Evolutionary conservation across 2,797 vertebrate species (phyloP), one percentile per base, ranked within the genome.

Genomic region (Lepus oiostolus): DNA sequence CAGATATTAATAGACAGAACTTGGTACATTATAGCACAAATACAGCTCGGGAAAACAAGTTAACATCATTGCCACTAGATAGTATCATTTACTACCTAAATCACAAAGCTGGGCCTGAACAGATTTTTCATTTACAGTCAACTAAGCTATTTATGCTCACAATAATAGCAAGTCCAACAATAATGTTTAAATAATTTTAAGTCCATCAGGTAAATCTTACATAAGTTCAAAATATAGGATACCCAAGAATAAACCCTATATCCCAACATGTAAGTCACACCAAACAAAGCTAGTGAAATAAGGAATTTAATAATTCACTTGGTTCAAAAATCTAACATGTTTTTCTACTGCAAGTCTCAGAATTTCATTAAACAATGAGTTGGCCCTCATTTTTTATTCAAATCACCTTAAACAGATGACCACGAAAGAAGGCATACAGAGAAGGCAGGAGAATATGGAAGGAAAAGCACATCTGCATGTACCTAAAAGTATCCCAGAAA

Each of bases 391-490:
- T 0, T 94, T 95, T 38, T 3, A 97, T 93, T 97, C n/a, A 58
- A 74, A 30, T 38, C 85, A 77, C 42, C 94, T 93, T 88, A 58
- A 94, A 88, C 28, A 50, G 75, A 85, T 80, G 9, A 81, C 7
- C 0, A 62, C 62, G 70, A 86, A n/a, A 35, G 60, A 52, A 32
- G n/a, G 54, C 80, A 94, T 35, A 92, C 32, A 93, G 93, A 70
- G 93, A 3, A 84, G 11, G 54, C 87, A 91, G n/a, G 28, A 24
- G 22, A 30, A 19, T 32, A 77, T 12, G 30, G n/a, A 17, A 65
- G 4, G 7, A 71, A n/a, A 85, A 88, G 75, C 16, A 47, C 38
- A 72, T 74, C 87, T 17, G 83, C 38, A 12, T 74, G 42, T 17
- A 68, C 30, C 7, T 70, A 13, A 32, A 79, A 32, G 22, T 11